Base-by-base conservation (phyloP, 2,113 vertebrate species). In the Gadus chalcogrammus region DNA sequence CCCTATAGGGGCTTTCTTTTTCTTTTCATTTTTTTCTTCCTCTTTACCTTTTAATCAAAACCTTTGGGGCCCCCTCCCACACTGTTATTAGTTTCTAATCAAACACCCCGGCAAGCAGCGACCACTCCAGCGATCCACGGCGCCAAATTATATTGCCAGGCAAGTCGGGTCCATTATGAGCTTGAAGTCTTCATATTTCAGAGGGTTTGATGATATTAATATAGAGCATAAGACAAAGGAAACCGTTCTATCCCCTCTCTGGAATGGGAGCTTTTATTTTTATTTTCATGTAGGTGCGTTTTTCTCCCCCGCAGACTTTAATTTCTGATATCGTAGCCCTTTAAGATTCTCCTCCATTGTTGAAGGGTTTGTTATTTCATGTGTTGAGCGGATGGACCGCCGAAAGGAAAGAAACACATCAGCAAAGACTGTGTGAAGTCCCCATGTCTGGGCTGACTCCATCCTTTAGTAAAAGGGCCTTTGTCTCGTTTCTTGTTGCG, bases 301-400 rank as follows among this genome's bases (percentile, higher is more conserved):
- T 58, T 35, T 24, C 13, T 24, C 18, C 56, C 76, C 73, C 48
- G 35, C 18, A 83, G 74, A 64, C 67, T 84, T 87, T 87, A 61
- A 86, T 90, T 88, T 87, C 81, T 72, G 72, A 84, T 72, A 73
- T 75, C 65, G 68, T 75, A 87, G 84, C 82, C 77, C 38, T 55
- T 69, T 20, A 66, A 74, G 67, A 64, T 65, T 42, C 59, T 66
- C 31, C 31, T 35, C 31, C 31, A 35, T 35, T 35, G 31, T 35
- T 35, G 31, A 7, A 35, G 31, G 31, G 6, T 35, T 80, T 78
- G 76, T 87, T 73, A 24, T 85, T 84, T 78, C 72, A 76, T 79
- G 67, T 75, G 75, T 61, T 76, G 64, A 59, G 15, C 64, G 7
- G 17, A 75, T 24, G 63, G 38, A 7, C 55, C 5, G 0, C 3